These are phyloP conservation scores for Bedellia somnulentella DNA, from an alignment of 2,888 invertebrate species.

Conservation along the genomic window DNA sequence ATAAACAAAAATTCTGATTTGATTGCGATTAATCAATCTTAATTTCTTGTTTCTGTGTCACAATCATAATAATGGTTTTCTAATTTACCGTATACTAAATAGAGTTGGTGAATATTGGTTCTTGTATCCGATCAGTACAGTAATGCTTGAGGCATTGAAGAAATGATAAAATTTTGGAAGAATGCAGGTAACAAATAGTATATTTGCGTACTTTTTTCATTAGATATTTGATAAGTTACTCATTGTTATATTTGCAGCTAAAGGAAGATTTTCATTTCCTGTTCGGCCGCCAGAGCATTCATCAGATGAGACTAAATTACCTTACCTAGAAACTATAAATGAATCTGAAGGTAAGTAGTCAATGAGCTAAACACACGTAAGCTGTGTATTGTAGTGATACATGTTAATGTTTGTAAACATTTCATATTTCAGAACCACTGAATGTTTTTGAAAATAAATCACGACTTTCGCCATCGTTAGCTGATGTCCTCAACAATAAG, in stretches of 20 bases:
- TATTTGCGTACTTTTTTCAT: neutral
- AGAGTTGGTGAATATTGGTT: too few species aligned
- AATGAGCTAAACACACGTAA: too few species aligned
- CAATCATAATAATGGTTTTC: too few species aligned
- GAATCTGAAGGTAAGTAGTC: conserved; percentile 27
- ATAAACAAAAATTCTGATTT: too few species aligned
- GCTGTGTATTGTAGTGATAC: neutral
- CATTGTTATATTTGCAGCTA: conserved; percentile 26
- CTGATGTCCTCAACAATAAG: conserved; percentile 76
- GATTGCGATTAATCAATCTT: too few species aligned
- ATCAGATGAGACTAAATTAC: conserved; percentile 3
- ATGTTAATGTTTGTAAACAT: conserved; percentile 1
- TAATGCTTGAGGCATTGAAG: too few species aligned
- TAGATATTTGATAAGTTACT: neutral
- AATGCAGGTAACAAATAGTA: conserved; percentile 59
- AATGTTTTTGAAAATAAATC: conserved; percentile 55
- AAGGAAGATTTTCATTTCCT: conserved; percentile 53
- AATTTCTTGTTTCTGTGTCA: too few species aligned
- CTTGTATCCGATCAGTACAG: too few species aligned
- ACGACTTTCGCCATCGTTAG: conserved; percentile 72
- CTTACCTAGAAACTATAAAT: conserved; percentile 6
- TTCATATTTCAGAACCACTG: conserved; percentile 27
- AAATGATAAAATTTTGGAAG: conserved; percentile 81
- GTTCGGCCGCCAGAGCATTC: conserved; percentile 44
- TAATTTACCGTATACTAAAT: too few species aligned